Evolutionary conservation across 2,888 invertebrate species (phyloP), one percentile per base, ranked within the genome.

Genomic region (Norana najaformis): DNA sequence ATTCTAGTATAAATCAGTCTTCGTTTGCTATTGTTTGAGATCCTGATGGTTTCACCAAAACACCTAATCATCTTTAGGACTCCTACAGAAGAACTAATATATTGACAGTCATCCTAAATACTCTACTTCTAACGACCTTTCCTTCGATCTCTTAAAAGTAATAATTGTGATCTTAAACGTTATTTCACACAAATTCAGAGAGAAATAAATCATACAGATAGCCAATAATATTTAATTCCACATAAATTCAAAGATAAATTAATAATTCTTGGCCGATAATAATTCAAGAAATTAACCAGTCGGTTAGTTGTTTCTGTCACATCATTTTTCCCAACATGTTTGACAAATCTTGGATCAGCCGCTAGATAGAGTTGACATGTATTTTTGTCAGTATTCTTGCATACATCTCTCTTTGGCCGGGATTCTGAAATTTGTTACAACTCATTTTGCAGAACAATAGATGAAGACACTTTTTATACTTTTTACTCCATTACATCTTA

Each of bases 161-260:
- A 69, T n/a, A n/a, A 69, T 69, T n/a, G 69, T 8, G 20, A n/a
- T n/a, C 30, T 3, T 11, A 23, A 5, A 53, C 11, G 23, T 16
- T 53, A 53, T 30, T 5, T 4, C 11, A 6, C n/a, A n/a, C n/a
- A n/a, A n/a, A n/a, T n/a, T n/a, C n/a, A n/a, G n/a, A n/a, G n/a
- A n/a, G n/a, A n/a, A n/a, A n/a, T n/a, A n/a, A n/a, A n/a, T n/a
- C n/a, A n/a, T n/a, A n/a, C n/a, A n/a, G n/a, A n/a, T n/a, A n/a
- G n/a, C n/a, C n/a, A n/a, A n/a, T n/a, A n/a, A n/a, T n/a, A n/a
- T n/a, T n/a, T n/a, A n/a, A n/a, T n/a, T n/a, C n/a, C n/a, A n/a
- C n/a, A 69, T n/a, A 69, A 69, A 69, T 69, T 69, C 69, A 69
- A 69, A n/a, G 69, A 69, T 69, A 69, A 69, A 69, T 69, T 69